These are phyloP conservation scores for Branchipolynoe longqiensis DNA, from an alignment of 2,888 invertebrate genomes.

Conservation along the genomic window DNA sequence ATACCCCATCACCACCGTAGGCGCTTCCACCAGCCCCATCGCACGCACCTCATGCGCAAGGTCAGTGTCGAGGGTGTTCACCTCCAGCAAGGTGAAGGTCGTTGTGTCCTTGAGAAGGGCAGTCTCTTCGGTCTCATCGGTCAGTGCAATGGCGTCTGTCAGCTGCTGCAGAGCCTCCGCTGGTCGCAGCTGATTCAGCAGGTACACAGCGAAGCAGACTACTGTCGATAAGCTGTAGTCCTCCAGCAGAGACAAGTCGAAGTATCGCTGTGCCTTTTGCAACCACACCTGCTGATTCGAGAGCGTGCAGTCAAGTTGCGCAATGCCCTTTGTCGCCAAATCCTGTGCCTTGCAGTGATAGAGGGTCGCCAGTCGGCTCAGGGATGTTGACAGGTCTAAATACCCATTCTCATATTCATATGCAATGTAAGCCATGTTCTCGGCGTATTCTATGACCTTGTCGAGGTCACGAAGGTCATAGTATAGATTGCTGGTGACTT, in stretches of 20 bases:
- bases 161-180: slow-evolving; percentile 7
- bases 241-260: slow-evolving; percentile 31
- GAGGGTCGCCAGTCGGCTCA: slow-evolving; percentile 1
- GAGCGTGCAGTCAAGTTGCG: not conserved
- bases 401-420: slow-evolving; percentile 38
- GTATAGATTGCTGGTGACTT: slow-evolving; percentile 34
- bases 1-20: slow-evolving; percentile 30
- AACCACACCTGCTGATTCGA: not conserved
- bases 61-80: slow-evolving; percentile 13
- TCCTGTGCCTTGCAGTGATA: slow-evolving; percentile 32
- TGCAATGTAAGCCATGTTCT: slow-evolving; percentile 47
- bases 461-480: slow-evolving; percentile 50
- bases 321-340: not conserved
- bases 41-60: slow-evolving; percentile 23
- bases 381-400: slow-evolving; percentile 2
- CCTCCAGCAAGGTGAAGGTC: slow-evolving; percentile 36
- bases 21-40: slow-evolving; percentile 12
- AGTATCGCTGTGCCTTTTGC: slow-evolving; percentile 6
- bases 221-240: slow-evolving; percentile 22
- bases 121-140: slow-evolving; percentile 31
- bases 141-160: slow-evolving; percentile 19
- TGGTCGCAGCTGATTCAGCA: not conserved
- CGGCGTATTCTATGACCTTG: slow-evolving; percentile 33
- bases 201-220: slow-evolving; percentile 3
- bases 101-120: not conserved